Evolutionary conservation across 2,113 vertebrate species (phyloP).

Genomic region (Daboia siamensis): DNA sequence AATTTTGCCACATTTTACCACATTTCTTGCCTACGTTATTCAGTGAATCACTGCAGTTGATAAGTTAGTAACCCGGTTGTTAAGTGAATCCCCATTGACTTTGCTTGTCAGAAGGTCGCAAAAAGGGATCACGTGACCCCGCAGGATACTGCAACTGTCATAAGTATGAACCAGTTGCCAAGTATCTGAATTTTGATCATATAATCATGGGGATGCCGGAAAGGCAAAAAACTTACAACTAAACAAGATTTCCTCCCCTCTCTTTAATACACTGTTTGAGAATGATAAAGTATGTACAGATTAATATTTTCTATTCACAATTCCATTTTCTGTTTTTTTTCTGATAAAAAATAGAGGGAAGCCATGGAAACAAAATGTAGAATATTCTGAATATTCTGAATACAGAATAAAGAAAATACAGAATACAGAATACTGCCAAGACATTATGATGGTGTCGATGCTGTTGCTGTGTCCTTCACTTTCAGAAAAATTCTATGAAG

Average conservation of each 20-base stretch:
- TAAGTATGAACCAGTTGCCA: too few species aligned
- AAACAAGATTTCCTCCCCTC: too few species aligned
- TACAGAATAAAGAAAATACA: background rate
- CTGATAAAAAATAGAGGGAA: background rate
- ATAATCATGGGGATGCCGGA: too few species aligned
- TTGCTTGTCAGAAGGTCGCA: too few species aligned
- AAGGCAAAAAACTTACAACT: too few species aligned
- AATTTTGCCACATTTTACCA: background rate
- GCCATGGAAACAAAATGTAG: background rate
- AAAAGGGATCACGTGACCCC: too few species aligned
- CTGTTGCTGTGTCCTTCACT: too few species aligned
- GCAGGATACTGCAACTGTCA: too few species aligned
- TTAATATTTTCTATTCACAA: background rate
- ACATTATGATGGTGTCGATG: too few species aligned
- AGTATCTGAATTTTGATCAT: too few species aligned
- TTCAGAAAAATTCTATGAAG: too few species aligned
- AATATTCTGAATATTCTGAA: background rate
- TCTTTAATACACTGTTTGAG: too few species aligned
- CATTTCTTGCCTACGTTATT: background rate
- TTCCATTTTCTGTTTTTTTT: background rate
- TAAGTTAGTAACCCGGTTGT: background rate
- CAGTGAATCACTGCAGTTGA: background rate
- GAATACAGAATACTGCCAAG: background rate
- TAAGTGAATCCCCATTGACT: background rate
- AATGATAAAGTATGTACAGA: background rate